Percentiles rank a stretch among this genome's conserved stretches.
Evolutionary conservation across 2,113 vertebrate genomes (phyloP).

Genomic region (Tupaia chinensis): DNA sequence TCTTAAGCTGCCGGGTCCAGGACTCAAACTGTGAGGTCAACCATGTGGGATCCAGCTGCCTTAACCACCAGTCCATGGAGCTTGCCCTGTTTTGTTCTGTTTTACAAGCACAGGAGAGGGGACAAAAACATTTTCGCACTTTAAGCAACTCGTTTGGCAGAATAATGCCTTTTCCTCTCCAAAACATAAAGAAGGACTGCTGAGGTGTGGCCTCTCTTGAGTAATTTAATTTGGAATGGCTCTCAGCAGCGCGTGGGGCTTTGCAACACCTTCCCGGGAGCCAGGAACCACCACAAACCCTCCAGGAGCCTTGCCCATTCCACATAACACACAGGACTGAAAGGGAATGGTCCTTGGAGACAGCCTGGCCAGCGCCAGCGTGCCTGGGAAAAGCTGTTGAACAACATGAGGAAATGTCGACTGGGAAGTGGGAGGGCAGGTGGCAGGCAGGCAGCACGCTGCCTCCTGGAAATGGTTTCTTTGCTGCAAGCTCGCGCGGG

Average conservation of each 20-base stretch:
- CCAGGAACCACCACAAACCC: conserved; percentile 54
- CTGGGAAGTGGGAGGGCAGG: conserved; percentile 84
- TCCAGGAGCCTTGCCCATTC: conserved; percentile 14
- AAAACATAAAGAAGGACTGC: conserved; percentile 68
- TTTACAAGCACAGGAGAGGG: background rate
- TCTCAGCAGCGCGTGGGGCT: conserved; percentile 27
- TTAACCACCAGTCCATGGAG: too few species aligned
- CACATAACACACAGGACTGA: conserved; percentile 19
- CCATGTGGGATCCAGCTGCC: too few species aligned
- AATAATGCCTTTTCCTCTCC: conserved; percentile 31
- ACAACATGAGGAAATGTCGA: conserved; percentile 70
- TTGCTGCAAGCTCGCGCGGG: conserved; percentile 85
- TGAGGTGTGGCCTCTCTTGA: conserved; percentile 57
- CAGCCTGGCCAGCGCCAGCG: conserved; percentile 42
- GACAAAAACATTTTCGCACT: background rate
- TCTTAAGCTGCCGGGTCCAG: too few species aligned
- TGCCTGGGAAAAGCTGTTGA: conserved; percentile 66
- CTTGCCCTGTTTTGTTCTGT: background rate
- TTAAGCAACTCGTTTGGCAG: conserved; percentile 66
- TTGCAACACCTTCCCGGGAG: background rate
- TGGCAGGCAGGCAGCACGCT: conserved; percentile 72
- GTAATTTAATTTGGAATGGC: conserved; percentile 65
- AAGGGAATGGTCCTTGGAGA: background rate
- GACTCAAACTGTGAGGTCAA: too few species aligned
- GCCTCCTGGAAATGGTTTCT: conserved; percentile 90